These are phyloP conservation scores for Phalera bucephala DNA, from an alignment of 2,888 invertebrate genomes.

Conservation along the genomic window DNA sequence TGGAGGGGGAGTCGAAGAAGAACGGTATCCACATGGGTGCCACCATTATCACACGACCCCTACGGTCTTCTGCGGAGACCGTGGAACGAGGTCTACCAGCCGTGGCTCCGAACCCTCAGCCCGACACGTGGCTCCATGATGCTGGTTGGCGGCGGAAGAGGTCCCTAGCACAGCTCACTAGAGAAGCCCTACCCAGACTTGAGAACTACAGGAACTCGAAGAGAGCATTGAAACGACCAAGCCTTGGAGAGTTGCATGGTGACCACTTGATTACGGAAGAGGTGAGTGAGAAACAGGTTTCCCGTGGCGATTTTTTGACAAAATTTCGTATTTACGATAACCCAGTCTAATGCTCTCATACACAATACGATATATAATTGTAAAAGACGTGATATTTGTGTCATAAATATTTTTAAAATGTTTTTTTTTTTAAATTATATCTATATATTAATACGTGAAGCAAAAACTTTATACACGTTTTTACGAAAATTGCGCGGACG, in stretches of 20 bases:
- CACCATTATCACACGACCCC: slow-evolving; percentile 68
- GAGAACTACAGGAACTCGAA: slow-evolving; percentile 92
- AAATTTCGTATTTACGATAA: no score
- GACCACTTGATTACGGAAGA: slow-evolving; percentile 76
- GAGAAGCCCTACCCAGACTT: slow-evolving; percentile 90
- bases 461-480: no score
- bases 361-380: no score
- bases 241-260: slow-evolving; percentile 92
- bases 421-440: no score
- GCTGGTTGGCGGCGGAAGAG: slow-evolving; percentile 78
- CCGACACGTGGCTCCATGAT: slow-evolving; percentile 74
- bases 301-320: no score
- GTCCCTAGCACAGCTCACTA: slow-evolving; percentile 86
- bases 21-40: slow-evolving; percentile 76
- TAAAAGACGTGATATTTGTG: no score
- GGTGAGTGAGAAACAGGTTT: slow-evolving; percentile 38
- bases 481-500: no score
- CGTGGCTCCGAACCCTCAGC: slow-evolving; percentile 36
- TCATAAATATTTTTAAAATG: no score
- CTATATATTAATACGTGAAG: no score
- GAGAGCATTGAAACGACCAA: slow-evolving; percentile 90
- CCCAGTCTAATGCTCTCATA: no score
- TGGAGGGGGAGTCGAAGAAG: slow-evolving; percentile 66
- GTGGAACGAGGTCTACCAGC: slow-evolving; percentile 48
- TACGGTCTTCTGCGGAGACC: slow-evolving; percentile 61